Evolutionary conservation across 2,797 vertebrate genomes (phyloP).

Genomic region (Lacerta viridis): DNA sequence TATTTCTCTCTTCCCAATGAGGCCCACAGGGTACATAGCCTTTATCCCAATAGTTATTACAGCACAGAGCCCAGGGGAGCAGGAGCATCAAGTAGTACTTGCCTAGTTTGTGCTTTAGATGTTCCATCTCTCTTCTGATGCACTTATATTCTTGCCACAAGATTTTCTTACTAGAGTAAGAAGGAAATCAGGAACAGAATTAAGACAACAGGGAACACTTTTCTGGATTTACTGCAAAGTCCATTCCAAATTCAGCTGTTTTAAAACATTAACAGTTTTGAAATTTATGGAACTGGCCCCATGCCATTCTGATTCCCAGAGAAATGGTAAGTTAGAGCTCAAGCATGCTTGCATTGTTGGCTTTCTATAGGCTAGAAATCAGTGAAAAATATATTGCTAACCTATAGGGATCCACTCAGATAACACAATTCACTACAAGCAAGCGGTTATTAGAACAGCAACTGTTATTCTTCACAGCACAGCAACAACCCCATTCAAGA

Average conservation of each 20-base stretch:
- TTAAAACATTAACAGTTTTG: neutral
- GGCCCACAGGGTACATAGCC: neutral
- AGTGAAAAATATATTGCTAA: neutral
- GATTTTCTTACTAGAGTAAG: slow-evolving; percentile 80
- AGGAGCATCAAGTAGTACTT: slow-evolving; percentile 64
- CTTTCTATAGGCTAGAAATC: neutral
- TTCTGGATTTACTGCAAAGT: neutral
- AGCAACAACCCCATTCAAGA: neutral
- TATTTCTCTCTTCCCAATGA: neutral
- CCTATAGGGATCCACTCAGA: neutral
- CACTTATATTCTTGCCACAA: slow-evolving; percentile 82
- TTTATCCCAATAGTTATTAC: neutral
- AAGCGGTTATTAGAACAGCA: neutral
- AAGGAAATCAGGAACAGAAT: neutral
- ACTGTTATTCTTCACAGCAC: neutral
- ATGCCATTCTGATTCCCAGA: neutral
- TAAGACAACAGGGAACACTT: neutral
- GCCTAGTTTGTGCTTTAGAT: slow-evolving; percentile 83
- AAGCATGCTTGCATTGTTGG: neutral
- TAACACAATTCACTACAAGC: neutral
- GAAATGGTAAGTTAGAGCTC: neutral
- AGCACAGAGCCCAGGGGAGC: neutral
- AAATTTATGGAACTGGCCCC: neutral
- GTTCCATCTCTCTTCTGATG: slow-evolving; percentile 85
- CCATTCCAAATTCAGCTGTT: slow-evolving; percentile 15